These are phyloP conservation scores for Cotesia vestalis DNA, from an alignment of 1,140 invertebrate species.

Conservation along the genomic window DNA sequence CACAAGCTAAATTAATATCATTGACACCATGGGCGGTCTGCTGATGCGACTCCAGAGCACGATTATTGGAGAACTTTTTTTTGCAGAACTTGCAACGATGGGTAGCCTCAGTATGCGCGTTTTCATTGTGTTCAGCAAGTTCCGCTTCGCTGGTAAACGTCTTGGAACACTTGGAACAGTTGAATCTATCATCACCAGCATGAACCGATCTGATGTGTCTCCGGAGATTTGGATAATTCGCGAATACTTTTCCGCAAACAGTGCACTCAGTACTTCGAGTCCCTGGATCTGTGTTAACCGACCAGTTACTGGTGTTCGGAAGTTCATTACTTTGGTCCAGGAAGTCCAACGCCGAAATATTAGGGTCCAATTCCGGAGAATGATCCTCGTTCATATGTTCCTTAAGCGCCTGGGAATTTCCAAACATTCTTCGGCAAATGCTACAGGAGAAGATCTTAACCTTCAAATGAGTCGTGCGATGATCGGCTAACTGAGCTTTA, in stretches of 20 bases:
- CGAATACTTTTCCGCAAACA: constrained; percentile 69
- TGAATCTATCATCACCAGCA: constrained; percentile 58
- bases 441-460: constrained; percentile 73
- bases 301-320: constrained; percentile 41
- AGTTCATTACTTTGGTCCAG: constrained; percentile 39
- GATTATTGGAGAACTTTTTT: constrained; percentile 54
- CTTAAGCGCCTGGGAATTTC: constrained; percentile 67
- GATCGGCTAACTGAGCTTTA: constrained; percentile 69
- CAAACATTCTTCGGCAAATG: constrained; percentile 70
- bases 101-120: constrained; percentile 37
- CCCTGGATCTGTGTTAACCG: constrained; percentile 49
- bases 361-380: constrained; percentile 42
- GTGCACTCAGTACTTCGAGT: constrained; percentile 64
- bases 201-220: constrained; percentile 70
- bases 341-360: constrained; percentile 24
- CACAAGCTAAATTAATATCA: constrained; percentile 62
- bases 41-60: constrained; percentile 52
- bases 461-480: constrained; percentile 73
- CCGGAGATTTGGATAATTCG: constrained; percentile 57
- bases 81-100: constrained; percentile 51
- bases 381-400: constrained; percentile 67
- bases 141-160: constrained; percentile 52
- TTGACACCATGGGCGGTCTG: constrained; percentile 47
- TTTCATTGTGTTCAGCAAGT: constrained; percentile 41
- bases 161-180: constrained; percentile 61